Evolutionary conservation across 2,797 vertebrate species (phyloP).

Genomic region (Lacerta bilineata): DNA sequence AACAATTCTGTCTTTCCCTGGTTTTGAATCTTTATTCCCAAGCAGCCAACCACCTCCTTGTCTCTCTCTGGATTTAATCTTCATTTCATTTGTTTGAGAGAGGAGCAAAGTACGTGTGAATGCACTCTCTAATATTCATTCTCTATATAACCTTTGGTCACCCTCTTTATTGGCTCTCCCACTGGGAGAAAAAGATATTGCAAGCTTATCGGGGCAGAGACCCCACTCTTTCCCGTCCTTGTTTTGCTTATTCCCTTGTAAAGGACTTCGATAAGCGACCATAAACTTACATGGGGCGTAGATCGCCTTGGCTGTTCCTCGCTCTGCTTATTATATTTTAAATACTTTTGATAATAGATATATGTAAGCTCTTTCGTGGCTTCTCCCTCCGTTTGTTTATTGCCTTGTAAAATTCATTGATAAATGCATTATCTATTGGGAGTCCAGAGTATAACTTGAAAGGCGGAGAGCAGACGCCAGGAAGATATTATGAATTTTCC

Average conservation of each 20-base stretch:
- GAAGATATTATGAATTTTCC: not conserved
- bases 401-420: not conserved
- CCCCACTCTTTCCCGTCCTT: no score
- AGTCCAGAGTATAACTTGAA: not conserved
- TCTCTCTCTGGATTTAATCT: no score
- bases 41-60: no score
- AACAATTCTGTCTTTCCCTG: not conserved
- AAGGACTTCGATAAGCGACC: not conserved
- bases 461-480: not conserved
- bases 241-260: not conserved
- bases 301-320: no score
- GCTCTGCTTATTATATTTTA: no score
- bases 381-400: not conserved
- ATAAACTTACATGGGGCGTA: not conserved
- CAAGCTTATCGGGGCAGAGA: not conserved
- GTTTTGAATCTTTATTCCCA: not conserved
- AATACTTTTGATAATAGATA: not conserved
- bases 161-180: not conserved
- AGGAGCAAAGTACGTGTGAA: not conserved
- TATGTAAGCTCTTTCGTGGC: not conserved
- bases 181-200: not conserved
- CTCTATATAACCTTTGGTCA: not conserved
- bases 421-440: not conserved
- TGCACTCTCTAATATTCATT: not conserved
- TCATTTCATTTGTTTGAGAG: no score